phyloP scores from a whole-genome alignment of 2,888 invertebrate genomes.

The Lamellibrachia columna region DNA sequence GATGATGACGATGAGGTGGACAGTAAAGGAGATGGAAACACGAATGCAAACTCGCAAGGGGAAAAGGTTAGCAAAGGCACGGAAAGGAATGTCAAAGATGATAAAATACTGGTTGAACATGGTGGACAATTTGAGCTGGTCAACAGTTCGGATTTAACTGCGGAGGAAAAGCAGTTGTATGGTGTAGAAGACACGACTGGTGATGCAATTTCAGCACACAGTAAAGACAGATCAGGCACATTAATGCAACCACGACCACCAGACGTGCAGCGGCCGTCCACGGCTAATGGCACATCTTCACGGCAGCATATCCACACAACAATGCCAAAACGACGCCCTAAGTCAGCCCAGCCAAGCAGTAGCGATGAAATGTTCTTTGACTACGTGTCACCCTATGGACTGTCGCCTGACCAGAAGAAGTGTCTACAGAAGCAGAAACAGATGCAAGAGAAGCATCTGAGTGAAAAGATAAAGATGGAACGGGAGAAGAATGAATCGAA shows the following conservation, averaged over 20 bases:
- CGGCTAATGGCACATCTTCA: conserved; percentile 40
- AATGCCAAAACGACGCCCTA: conserved; percentile 46
- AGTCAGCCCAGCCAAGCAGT: conserved; percentile 45
- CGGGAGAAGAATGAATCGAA: conserved; percentile 46
- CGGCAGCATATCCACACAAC: conserved; percentile 21
- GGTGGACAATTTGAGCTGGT: conserved; percentile 61
- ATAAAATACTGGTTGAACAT: conserved; percentile 58
- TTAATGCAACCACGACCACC: conserved; percentile 43
- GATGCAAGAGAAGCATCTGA: conserved; percentile 27
- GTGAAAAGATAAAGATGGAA: conserved; percentile 38
- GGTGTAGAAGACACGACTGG: not conserved
- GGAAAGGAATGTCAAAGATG: conserved; percentile 35
- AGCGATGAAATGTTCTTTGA: conserved; percentile 31
- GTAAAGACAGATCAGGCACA: too few relatives aligned
- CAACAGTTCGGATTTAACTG: conserved; percentile 54
- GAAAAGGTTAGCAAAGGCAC: not conserved
- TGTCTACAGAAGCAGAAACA: conserved; percentile 28
- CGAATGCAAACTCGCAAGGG: not conserved
- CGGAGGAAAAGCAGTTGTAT: conserved; percentile 43
- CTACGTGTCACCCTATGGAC: conserved; percentile 59
- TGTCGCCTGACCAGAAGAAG: conserved; percentile 48
- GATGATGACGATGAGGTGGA: not conserved
- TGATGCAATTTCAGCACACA: not conserved
- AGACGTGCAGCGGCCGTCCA: conserved; percentile 51
- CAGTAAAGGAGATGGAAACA: conserved; percentile 13